A percentile compares a stretch with the other conserved stretches of the same genome.
These are phyloP conservation scores for Pristionchus exspectatus DNA, from an alignment of 2,888 invertebrate species.

Conservation along the genomic window DNA sequence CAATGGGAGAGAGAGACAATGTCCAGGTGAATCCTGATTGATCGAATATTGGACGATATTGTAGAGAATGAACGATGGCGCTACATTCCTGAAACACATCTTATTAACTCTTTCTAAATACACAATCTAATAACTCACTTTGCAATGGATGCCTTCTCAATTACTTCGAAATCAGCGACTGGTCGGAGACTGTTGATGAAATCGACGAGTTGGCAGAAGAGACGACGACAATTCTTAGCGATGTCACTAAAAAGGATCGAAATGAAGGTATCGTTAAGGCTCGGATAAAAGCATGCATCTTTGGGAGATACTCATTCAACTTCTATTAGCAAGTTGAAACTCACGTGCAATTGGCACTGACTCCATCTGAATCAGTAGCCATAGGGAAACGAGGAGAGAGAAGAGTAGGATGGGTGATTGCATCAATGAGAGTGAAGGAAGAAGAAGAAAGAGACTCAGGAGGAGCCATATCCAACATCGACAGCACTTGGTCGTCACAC, in stretches of 20 bases:
- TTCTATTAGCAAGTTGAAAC: neutral
- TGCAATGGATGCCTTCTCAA: constrained; percentile 19
- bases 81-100: neutral
- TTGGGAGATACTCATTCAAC: neutral
- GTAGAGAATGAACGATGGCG: constrained; percentile 44
- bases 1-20: constrained; percentile 26
- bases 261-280: neutral
- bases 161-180: constrained; percentile 33
- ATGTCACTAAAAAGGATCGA: constrained; percentile 22
- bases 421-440: constrained; percentile 1
- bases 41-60: constrained; percentile 27
- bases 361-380: constrained; percentile 20
- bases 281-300: neutral
- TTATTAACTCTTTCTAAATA: neutral
- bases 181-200: constrained; percentile 54
- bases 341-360: constrained; percentile 27
- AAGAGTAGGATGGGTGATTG: constrained; percentile 42
- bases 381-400: constrained; percentile 43
- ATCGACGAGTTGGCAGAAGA: constrained; percentile 39
- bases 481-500: constrained; percentile 49
- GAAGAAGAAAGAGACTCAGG: constrained; percentile 1
- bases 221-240: constrained; percentile 40
- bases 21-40: neutral
- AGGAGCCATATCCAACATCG: constrained; percentile 12
- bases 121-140: neutral